Percentiles rank a stretch among this genome's conserved stretches.
Evolutionary conservation across 2,113 vertebrate genomes (phyloP).

Genomic region (Tinamus guttatus): DNA sequence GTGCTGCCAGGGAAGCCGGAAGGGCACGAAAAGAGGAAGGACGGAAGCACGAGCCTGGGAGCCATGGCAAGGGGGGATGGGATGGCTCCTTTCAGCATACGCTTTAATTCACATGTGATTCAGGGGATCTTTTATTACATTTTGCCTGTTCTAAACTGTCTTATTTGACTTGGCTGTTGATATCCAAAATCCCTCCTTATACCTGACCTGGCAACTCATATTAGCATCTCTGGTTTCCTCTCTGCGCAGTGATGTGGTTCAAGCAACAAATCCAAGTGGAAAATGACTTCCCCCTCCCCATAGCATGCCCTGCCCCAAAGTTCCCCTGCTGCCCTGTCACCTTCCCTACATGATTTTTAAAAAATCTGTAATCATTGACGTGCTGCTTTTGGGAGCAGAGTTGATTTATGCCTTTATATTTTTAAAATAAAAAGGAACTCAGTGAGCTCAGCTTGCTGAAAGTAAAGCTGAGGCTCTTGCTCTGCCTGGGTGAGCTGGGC

Average conservation of each 20-base stretch:
- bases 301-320: neutral
- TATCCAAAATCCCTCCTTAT: neutral
- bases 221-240: neutral
- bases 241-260: neutral
- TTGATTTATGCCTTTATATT: neutral
- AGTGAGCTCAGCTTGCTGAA: neutral
- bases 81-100: neutral
- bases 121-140: neutral
- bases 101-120: constrained; percentile 2
- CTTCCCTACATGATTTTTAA: neutral
- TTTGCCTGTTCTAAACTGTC: neutral
- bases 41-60: neutral
- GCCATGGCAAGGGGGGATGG: neutral
- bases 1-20: neutral
- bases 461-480: neutral
- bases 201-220: neutral
- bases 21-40: neutral
- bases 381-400: neutral
- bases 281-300: neutral
- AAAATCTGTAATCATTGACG: neutral
- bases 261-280: neutral
- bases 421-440: too few species aligned
- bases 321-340: neutral
- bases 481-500: neutral
- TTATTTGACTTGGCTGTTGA: neutral